Conservation (phyloP, 2,888 invertebrate species). For the Epistrophella euchroma region DNA sequence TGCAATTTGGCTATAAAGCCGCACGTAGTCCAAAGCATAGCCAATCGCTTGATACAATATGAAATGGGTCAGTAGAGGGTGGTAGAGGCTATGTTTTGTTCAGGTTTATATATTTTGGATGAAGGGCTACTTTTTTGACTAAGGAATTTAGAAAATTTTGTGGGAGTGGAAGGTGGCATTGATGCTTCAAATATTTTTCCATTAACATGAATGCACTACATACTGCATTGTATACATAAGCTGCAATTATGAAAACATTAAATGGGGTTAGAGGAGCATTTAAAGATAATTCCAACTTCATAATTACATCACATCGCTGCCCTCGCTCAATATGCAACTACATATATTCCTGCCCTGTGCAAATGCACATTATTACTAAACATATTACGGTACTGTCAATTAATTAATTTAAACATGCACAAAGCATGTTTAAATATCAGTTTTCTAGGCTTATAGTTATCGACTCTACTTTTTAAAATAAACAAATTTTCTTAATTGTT, state of each 20-base stretch:
- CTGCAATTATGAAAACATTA: background rate
- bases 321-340: too few species aligned
- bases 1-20: slow-evolving; percentile 58
- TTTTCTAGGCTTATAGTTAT: too few species aligned
- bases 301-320: too few species aligned
- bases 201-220: background rate
- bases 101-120: slow-evolving; percentile 1
- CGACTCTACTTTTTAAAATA: background rate
- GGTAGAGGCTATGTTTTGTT: slow-evolving; percentile 46
- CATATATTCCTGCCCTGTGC: too few species aligned
- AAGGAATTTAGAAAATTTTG: background rate
- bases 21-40: slow-evolving; percentile 8
- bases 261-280: slow-evolving; percentile 9
- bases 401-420: too few species aligned
- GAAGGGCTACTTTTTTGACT: background rate
- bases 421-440: too few species aligned
- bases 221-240: background rate
- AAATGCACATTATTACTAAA: too few species aligned
- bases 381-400: too few species aligned
- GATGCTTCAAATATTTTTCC: background rate
- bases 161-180: background rate
- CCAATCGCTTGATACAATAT: slow-evolving; percentile 38
- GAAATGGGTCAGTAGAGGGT: slow-evolving; percentile 75
- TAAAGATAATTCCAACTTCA: background rate
- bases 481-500: background rate